Evolutionary conservation across 2,113 vertebrate genomes (phyloP).

Genomic region (Oncorhynchus clarkii): DNA sequence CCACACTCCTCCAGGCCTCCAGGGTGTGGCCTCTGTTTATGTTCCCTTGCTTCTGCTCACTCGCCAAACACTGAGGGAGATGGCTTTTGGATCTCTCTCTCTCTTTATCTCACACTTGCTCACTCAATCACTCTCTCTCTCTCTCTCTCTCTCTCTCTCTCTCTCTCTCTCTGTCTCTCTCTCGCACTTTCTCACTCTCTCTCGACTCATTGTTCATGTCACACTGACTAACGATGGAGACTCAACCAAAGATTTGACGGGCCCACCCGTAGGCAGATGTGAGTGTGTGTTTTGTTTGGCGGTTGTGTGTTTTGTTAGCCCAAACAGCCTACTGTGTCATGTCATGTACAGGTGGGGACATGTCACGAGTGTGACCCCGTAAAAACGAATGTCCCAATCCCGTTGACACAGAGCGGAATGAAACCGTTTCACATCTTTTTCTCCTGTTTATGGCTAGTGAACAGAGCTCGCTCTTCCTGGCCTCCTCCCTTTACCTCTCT

Average conservation of each 20-base stretch:
- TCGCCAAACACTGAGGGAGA: too few species aligned
- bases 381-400: too few species aligned
- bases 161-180: background rate
- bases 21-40: too few species aligned
- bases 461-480: too few species aligned
- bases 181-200: background rate
- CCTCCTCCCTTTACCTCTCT: too few species aligned
- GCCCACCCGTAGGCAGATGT: background rate
- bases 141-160: background rate
- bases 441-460: too few species aligned
- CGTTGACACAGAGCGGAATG: too few species aligned
- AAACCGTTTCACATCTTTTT: too few species aligned
- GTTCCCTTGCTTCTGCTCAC: too few species aligned
- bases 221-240: too few species aligned
- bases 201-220: background rate
- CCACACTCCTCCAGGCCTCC: too few species aligned
- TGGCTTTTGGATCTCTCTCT: background rate
- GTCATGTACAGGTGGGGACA: background rate
- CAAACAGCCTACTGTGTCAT: background rate
- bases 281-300: background rate
- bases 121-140: background rate
- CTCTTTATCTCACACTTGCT: background rate
- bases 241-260: background rate
- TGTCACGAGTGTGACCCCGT: too few species aligned
- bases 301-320: background rate